Evolutionary conservation across 2,113 vertebrate genomes (phyloP).

Genomic region (Passerina amoena): DNA sequence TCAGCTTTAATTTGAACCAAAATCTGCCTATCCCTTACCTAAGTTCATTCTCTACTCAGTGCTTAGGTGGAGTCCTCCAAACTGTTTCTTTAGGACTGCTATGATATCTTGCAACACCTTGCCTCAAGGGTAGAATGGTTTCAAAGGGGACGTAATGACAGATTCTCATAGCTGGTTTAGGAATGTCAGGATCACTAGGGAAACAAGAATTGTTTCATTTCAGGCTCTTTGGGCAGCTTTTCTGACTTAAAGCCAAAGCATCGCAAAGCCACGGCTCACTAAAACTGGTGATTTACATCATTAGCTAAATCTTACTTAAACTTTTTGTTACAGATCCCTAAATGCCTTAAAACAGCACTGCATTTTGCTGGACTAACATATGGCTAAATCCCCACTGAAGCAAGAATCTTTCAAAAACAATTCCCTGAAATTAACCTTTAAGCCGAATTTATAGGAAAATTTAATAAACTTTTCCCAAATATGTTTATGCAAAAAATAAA

Average conservation of each 20-base stretch:
- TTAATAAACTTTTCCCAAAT: not conserved
- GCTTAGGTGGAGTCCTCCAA: not conserved
- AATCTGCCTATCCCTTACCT: not conserved
- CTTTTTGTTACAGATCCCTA: not conserved
- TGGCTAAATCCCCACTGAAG: not conserved
- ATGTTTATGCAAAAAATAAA: not conserved
- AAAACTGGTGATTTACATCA: conserved; percentile 10
- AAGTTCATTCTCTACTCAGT: not conserved
- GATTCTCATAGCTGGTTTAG: not conserved
- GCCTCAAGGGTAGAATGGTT: not conserved
- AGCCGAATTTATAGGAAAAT: not conserved
- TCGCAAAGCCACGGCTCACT: not conserved
- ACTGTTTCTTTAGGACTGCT: not conserved
- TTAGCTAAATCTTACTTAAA: conserved; percentile 42
- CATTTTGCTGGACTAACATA: not conserved
- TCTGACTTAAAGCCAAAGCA: not conserved
- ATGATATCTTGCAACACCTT: not conserved
- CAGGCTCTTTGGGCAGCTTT: not conserved
- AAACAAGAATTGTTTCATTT: not conserved
- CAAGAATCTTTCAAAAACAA: not conserved
- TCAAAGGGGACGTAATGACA: conserved; percentile 22
- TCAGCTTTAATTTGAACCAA: not conserved
- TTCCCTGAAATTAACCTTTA: not conserved
- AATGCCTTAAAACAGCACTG: not conserved
- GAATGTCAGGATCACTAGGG: not conserved